These are phyloP conservation scores for Drosophila ambigua DNA, from an alignment of 1,140 invertebrate genomes.

Conservation along the genomic window DNA sequence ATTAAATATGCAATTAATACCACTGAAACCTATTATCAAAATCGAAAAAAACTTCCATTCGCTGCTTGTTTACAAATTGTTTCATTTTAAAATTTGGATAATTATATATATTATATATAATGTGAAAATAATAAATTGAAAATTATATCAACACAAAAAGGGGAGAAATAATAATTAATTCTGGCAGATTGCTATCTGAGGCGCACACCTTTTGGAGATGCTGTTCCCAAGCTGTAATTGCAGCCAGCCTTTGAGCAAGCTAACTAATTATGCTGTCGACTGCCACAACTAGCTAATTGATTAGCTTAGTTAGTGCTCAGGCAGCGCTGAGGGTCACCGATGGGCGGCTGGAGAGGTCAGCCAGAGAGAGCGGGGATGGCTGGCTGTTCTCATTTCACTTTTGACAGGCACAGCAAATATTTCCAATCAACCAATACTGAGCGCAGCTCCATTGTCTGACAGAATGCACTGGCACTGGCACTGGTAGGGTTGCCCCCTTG, in stretches of 20 bases:
- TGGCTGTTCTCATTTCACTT: background rate
- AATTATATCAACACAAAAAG: too few relatives aligned
- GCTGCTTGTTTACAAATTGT: too few relatives aligned
- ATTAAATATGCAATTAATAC: too few relatives aligned
- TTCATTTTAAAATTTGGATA: too few relatives aligned
- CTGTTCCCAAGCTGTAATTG: slow-evolving; percentile 32
- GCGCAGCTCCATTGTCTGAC: slow-evolving; percentile 1
- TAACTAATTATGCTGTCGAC: slow-evolving; percentile 42
- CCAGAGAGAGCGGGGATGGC: background rate
- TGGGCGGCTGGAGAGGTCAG: background rate
- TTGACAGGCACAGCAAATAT: background rate
- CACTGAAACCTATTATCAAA: too few relatives aligned
- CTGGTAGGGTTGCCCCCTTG: background rate
- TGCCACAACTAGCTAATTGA: slow-evolving; percentile 38
- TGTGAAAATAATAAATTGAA: too few relatives aligned
- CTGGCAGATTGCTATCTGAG: slow-evolving; percentile 10
- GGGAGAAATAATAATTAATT: slow-evolving; percentile 23
- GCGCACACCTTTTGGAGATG: slow-evolving; percentile 14
- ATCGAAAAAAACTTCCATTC: too few relatives aligned
- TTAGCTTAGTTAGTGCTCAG: slow-evolving; percentile 33
- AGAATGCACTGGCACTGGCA: slow-evolving; percentile 23
- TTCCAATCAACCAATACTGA: slow-evolving; percentile 4
- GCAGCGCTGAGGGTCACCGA: slow-evolving; percentile 20
- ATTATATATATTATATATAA: too few relatives aligned
- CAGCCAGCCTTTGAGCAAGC: slow-evolving; percentile 21